Base-by-base conservation (phyloP, 2,113 vertebrate genomes). In the Morone saxatilis region DNA sequence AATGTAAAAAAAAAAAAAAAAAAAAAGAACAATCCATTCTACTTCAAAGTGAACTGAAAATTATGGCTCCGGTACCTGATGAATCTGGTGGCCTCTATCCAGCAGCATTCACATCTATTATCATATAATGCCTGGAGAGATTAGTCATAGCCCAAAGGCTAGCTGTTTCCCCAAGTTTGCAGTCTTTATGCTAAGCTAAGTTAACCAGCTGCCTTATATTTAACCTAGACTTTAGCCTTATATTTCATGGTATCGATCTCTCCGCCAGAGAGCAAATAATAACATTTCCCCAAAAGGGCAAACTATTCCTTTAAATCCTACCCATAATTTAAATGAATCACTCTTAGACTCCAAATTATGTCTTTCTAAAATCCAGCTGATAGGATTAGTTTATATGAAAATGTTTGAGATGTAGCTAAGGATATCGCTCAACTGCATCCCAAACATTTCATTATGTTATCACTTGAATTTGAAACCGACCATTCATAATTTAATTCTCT, bases 11-110 rank as follows among this genome's bases (percentile, higher is more conserved):
- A 31, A 31, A 31, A 31, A 3, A 31, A 31, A 31, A 31, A 31
- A 31, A 31, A 3, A 4, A 31, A 31, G 31, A 31, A 1, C 2
- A 31, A 31, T 31, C 17, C 7, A 10, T 40, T 74, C 19, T 40
- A 38, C 4, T 40, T 51, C 43, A 36, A 41, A 63, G 20, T 25
- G 38, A 60, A 19, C 20, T 45, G 3, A 53, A 76, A 61, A 40
- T 7, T 50, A 36, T 22, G 54, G 11, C 31, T 71, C 75, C 65
- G 78, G 81, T 74, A 86, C 71, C 79, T 81, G 88, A 91, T 90
- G 91, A 91, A 91, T 90, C 78, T n/a, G 76, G 86, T 81, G 83
- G 71, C 82, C 79, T 87, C 71, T 48, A 40, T 56, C 57, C 69
- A 19, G 61, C 67, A 72, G 45, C 80, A 63, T 77, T 85, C 75